These are phyloP conservation scores for Sitodiplosis mosellana DNA, from an alignment of 1,140 invertebrate species.

Conservation along the genomic window DNA sequence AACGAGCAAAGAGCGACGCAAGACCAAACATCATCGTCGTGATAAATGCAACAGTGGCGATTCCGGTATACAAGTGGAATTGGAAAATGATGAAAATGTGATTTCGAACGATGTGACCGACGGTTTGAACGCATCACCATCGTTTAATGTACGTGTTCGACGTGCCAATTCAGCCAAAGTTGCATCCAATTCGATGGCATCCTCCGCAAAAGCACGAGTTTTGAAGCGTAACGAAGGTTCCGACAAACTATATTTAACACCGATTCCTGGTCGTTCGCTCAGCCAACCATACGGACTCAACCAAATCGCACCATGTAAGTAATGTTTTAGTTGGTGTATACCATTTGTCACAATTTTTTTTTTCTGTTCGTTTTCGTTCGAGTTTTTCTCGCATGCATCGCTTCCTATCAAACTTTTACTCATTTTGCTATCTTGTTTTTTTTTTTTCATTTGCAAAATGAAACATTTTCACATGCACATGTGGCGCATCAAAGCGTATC, in stretches of 20 bases:
- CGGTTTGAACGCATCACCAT: background rate
- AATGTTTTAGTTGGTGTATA: too few relatives aligned
- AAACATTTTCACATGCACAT: background rate
- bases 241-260: constrained; percentile 24
- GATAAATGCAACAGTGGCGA: constrained; percentile 59
- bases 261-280: constrained; percentile 42
- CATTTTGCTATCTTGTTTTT: too few relatives aligned
- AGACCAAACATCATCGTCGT: constrained; percentile 45
- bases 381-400: too few relatives aligned
- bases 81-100: constrained; percentile 25
- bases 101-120: background rate
- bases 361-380: too few relatives aligned
- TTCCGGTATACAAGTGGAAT: constrained; percentile 53
- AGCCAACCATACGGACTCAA: constrained; percentile 55
- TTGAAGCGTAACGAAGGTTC: constrained; percentile 9
- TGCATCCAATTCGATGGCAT: constrained; percentile 1
- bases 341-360: background rate
- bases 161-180: constrained; percentile 1
- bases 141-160: background rate
- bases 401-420: background rate
- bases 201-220: constrained; percentile 7
- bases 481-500: constrained; percentile 12
- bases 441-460: background rate
- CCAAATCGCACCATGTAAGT: constrained; percentile 30
- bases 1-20: constrained; percentile 48